Percentiles rank a stretch among this genome's conserved stretches.
phyloP scores from a whole-genome alignment of 2,113 vertebrate species.

The Sinocyclocheilus rhinocerous region DNA sequence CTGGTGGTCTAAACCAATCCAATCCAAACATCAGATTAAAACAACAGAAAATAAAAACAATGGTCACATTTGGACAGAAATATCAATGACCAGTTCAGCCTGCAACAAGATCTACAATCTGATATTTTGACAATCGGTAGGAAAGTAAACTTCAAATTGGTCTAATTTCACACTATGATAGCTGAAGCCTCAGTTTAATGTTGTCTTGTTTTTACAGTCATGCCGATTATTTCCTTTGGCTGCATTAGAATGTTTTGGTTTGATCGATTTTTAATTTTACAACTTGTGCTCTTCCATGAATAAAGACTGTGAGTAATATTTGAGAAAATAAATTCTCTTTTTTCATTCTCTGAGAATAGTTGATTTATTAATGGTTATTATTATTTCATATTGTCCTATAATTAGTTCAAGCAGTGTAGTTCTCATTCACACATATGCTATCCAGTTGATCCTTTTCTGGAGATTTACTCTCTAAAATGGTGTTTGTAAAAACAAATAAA shows the following conservation, averaged over 20 bases:
- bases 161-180: constrained; percentile 2
- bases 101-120: neutral
- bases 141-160: neutral
- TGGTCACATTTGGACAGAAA: constrained; percentile 17
- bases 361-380: neutral
- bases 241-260: constrained; percentile 33
- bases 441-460: neutral
- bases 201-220: constrained; percentile 1
- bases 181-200: neutral
- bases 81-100: constrained; percentile 10
- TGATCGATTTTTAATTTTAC: constrained; percentile 33
- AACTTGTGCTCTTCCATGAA: constrained; percentile 10
- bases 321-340: neutral
- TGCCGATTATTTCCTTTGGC: constrained; percentile 39
- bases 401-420: neutral
- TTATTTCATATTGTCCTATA: constrained; percentile 17
- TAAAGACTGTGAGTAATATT: neutral
- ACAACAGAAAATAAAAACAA: constrained; percentile 43
- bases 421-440: neutral
- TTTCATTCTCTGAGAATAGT: neutral
- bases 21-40: constrained; percentile 21
- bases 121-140: constrained; percentile 16
- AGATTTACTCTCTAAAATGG: neutral
- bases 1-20: neutral
- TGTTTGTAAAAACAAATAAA: neutral